Base-by-base conservation (phyloP, 2,888 invertebrate genomes). In the Archips crataeganus region DNA sequence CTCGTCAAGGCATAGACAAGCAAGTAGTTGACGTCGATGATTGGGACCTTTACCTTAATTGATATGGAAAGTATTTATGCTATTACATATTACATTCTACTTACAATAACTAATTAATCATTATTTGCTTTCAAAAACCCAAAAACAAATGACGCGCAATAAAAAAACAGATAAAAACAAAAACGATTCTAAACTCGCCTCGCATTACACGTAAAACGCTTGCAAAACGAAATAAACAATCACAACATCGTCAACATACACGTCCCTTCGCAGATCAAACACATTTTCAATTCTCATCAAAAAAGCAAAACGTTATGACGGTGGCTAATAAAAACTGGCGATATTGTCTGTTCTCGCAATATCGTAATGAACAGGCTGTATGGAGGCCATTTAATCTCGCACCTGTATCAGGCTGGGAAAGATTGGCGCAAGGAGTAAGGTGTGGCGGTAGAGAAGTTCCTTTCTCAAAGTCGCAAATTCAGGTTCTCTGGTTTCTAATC, bases 331-430 rank as follows among this genome's bases (percentile, higher is more conserved):
- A 93, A 92, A 93, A 90, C 88, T 83, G 84, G 89, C 91, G 89
- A 91, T 93, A 91, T 90, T 85, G 89, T 85, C 88, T 88, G 90
- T 89, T 86, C 87, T 88, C 88, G 88, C 93, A 93, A 94, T 93
- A 93, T 91, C 93, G 92, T 94, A 94, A 94, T 93, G 94, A 94
- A 94, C 93, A 92, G 83, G 90, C 90, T 92, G 91, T 92, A 92
- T 91, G 90, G 87, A 83, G 87, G 90, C 92, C 92, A 92, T 94
- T 94, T 93, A 93, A 94, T 93, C 92, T 94, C 93, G 89, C 94
- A 94, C 94, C 94, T 93, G 94, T 92, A 94, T 93, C 93, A 87
- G 82, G 81, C 90, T 89, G 88, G 57, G 57, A 23, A 32, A n/a
- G 23, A 2, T 11, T 57, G 57, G 57, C 11, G 32, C 11, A 57